Base-by-base conservation (phyloP, 2,113 vertebrate species). In the Caloenas nicobarica region DNA sequence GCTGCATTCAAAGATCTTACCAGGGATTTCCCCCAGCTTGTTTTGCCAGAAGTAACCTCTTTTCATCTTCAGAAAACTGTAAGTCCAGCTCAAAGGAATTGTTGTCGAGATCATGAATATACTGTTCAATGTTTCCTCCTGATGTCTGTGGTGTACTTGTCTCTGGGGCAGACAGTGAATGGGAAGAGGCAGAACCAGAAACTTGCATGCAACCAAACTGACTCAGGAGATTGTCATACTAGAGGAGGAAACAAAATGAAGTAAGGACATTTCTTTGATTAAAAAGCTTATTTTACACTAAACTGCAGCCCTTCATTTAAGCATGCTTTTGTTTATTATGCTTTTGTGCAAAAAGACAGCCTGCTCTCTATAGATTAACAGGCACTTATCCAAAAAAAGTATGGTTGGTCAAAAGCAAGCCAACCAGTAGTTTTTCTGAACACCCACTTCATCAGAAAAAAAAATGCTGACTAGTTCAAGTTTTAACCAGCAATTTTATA, bases 151-250 rank as follows among this genome's bases (percentile, higher is more conserved):
- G 97, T 16, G 95, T 98, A 48, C 97, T 96, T 3, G 97, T 94
- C 48, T 99, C 99, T 28, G 97, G 96, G 13, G 98, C 95, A 13
- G 98, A 98, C 80, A 99, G 95, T 56, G 98, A 99, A 95, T 98
- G 98, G 44, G 98, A 98, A 18, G 99, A 98, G 86, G 98, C 98
- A 10, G 99, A 99, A 29, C 98, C 98, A 42, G 98, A 99, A 97
- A 99, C 99, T 97, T 99, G 99, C 99, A 99, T 99, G 96, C 98
- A 99, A 97, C 99, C 99, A 96, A 99, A 99, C 97, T 99, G 99
- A 98, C 99, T 99, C 97, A 99, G 98, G 91, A 99, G 99, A 97
- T 99, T 99, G 96, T 99, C 99, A 16, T 99, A 99, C 99, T 99
- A 88, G 42, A 82, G 70, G 54, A 91, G 61, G 81, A 89, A 95